phyloP scores from a whole-genome alignment of 2,113 vertebrate species.

The Glareola pratincola region DNA sequence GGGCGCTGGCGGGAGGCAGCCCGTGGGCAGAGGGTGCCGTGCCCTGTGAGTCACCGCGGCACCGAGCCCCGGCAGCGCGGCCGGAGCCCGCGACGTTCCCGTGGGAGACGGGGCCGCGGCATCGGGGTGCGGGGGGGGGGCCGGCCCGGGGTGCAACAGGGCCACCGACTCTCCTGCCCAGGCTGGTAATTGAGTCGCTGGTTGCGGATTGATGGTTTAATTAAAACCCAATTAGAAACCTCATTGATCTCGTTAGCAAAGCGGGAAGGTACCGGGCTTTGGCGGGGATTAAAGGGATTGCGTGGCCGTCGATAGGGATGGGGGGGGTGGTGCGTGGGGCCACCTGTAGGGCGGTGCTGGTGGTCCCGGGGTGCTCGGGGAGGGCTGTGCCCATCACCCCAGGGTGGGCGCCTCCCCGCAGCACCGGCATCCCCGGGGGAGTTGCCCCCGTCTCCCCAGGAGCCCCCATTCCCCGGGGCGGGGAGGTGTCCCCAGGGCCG shows the following conservation, averaged over 20 bases:
- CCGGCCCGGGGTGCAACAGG: not conserved
- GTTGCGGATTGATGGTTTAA: slow-evolving; percentile 71
- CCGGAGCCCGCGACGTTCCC: not conserved
- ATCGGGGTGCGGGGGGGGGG: not conserved
- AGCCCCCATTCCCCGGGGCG: not conserved
- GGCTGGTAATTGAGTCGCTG: slow-evolving; percentile 62
- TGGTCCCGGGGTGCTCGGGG: fast-evolving
- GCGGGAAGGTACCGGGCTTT: slow-evolving; percentile 33
- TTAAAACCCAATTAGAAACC: slow-evolving; percentile 74
- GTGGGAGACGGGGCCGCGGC: not conserved
- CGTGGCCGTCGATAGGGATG: fast-evolving
- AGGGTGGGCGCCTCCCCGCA: fast-evolving
- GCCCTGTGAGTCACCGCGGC: not conserved
- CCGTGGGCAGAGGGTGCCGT: not conserved
- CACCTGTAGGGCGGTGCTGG: not conserved
- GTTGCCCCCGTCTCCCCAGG: not conserved
- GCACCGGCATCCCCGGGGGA: not conserved
- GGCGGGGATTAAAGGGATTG: slow-evolving; percentile 22
- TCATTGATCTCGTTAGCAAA: slow-evolving; percentile 69
- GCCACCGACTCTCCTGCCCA: not conserved
- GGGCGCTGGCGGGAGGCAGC: not conserved
- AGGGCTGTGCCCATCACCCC: fast-evolving
- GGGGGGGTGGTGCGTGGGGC: not conserved
- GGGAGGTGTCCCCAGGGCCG: not conserved
- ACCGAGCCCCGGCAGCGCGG: fast-evolving